These are phyloP conservation scores for Agonopterix arenella DNA, from an alignment of 2,888 invertebrate species.

Conservation along the genomic window DNA sequence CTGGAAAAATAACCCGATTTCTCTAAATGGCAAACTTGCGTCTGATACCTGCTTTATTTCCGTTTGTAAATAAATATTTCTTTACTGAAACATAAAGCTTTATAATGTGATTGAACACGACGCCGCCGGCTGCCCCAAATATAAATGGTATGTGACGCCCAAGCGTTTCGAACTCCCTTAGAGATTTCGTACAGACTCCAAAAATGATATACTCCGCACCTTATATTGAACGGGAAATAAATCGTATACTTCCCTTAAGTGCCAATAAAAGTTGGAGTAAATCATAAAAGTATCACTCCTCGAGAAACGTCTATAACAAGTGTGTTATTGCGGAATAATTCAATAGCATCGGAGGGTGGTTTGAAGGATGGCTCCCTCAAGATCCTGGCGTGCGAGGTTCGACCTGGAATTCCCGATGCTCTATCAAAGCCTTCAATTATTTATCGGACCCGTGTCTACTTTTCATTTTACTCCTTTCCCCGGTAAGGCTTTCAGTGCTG, in stretches of 20 bases:
- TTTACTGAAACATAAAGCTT: too few relatives aligned
- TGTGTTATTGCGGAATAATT: slow-evolving; percentile 77
- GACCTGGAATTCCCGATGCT: slow-evolving; percentile 67
- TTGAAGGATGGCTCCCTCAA: slow-evolving; percentile 71
- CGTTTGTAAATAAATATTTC: too few relatives aligned
- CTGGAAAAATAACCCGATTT: too few relatives aligned
- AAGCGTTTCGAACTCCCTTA: slow-evolving; percentile 41
- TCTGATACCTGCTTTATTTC: too few relatives aligned
- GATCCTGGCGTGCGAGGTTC: slow-evolving; percentile 44
- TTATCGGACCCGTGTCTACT: slow-evolving; percentile 76
- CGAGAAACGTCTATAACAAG: slow-evolving; percentile 74
- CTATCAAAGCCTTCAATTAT: slow-evolving; percentile 75
- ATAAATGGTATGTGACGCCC: slow-evolving; percentile 60
- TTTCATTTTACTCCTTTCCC: slow-evolving; percentile 73
- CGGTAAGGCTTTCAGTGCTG: slow-evolving; percentile 51
- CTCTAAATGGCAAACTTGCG: too few relatives aligned
- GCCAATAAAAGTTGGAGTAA: slow-evolving; percentile 77
- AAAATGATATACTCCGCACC: slow-evolving; percentile 71
- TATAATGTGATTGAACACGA: too few relatives aligned
- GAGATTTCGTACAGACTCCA: slow-evolving; percentile 56
- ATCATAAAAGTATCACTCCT: slow-evolving; percentile 76
- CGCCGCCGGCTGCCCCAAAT: slow-evolving; percentile 12
- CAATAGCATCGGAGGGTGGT: slow-evolving; percentile 65
- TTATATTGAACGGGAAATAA: slow-evolving; percentile 74
- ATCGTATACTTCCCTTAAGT: slow-evolving; percentile 76